Base-by-base conservation (phyloP, 2,888 invertebrate genomes). In the Hypsopygia costalis region DNA sequence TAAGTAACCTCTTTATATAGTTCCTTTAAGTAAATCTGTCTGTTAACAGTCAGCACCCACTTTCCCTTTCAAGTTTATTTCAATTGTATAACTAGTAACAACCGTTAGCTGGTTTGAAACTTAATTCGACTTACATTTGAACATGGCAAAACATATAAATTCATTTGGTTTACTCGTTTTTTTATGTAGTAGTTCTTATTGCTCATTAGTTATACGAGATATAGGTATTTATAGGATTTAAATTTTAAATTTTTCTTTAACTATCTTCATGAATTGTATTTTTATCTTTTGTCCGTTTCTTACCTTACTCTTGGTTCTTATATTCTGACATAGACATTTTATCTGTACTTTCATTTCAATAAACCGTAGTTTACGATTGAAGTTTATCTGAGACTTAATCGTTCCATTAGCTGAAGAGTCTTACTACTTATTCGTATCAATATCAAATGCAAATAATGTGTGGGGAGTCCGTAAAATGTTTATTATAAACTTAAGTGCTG, bases 401-500 rank as follows among this genome's bases (percentile, higher is more conserved):
- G n/a, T 25, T 25, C 12, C 16, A 21, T 30, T 11, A 11, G 7
- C 36, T 36, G 21, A 30, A 38, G 36, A 34, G 36, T 35, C 16
- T 16, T 16, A 16, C 16, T 16, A 16, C n/a, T 16, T 43, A 36
- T 34, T 22, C 20, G 5, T 47, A 47, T 50, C 42, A 43, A 44
- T 38, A 39, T 44, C 44, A 51, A 52, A 67, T 59, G 62, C 59
- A 55, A 65, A 67, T 70, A 54, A 46, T 45, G 35, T 46, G 39
- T 51, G 16, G 46, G 52, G 44, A 52, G 51, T 46, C 50, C 44
- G 49, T 62, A 52, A 56, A 62, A 55, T 48, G 43, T 49, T 34
- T 40, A 43, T 51, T 56, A 55, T 56, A 62, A n/a, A 49, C 55
- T 65, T 63, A 60, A 62, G 56, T 61, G 57, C 47, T 41, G 56